phyloP scores from a whole-genome alignment of 2,113 vertebrate genomes.

The Lepisosteus osseus region DNA sequence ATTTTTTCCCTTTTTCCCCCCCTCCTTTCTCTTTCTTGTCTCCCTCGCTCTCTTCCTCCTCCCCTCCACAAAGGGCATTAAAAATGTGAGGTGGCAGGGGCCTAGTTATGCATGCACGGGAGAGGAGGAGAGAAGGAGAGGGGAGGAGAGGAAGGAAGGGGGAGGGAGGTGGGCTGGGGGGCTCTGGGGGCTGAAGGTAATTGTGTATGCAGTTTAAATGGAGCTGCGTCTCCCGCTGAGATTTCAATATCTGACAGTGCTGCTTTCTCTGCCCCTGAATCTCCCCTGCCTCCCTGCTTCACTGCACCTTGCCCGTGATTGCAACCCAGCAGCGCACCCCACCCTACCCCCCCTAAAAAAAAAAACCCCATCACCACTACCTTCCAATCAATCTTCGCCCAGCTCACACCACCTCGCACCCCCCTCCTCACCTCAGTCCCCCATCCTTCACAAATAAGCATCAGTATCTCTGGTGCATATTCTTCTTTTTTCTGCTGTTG shows the following conservation, averaged over 20 bases:
- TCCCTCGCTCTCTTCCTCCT: slow-evolving; percentile 16
- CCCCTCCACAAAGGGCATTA: slow-evolving; percentile 22
- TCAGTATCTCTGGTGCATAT: too few relatives aligned
- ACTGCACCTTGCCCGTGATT: slow-evolving; percentile 66
- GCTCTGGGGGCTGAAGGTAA: slow-evolving; percentile 47
- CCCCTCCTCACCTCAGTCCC: not conserved
- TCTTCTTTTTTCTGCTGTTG: too few relatives aligned
- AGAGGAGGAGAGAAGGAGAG: slow-evolving; percentile 38
- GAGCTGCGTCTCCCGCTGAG: slow-evolving; percentile 67
- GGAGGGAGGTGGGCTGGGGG: slow-evolving; percentile 59
- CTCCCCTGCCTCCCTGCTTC: slow-evolving; percentile 58
- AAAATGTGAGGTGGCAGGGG: not conserved
- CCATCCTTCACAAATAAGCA: too few relatives aligned
- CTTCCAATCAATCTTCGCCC: slow-evolving; percentile 8
- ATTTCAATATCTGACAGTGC: slow-evolving; percentile 69
- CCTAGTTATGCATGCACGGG: slow-evolving; percentile 49
- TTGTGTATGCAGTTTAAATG: slow-evolving; percentile 67
- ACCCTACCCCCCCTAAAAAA: slow-evolving; percentile 26
- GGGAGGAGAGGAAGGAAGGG: slow-evolving; percentile 26
- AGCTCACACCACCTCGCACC: not conserved
- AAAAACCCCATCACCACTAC: slow-evolving; percentile 44
- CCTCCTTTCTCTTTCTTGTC: slow-evolving; percentile 38
- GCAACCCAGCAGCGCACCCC: slow-evolving; percentile 54
- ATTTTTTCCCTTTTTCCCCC: not conserved
- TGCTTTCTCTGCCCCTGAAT: slow-evolving; percentile 57